phyloP scores from a whole-genome alignment of 2,797 vertebrate species.

The Morelia viridis region DNA sequence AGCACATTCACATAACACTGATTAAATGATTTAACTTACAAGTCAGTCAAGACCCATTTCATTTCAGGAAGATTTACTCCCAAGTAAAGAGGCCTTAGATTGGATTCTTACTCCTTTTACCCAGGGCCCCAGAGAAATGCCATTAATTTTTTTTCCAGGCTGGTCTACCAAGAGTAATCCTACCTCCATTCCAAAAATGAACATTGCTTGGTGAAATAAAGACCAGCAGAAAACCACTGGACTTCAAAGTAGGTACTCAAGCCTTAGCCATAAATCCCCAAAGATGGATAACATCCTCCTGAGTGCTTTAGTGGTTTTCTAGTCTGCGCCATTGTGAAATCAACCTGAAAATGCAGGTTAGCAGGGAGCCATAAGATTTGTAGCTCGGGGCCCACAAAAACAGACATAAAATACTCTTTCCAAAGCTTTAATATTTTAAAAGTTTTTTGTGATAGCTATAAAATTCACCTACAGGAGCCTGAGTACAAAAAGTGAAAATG shows the following conservation, averaged over 20 bases:
- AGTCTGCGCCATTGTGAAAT: slow-evolving; percentile 51
- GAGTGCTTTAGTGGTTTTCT: slow-evolving; percentile 51
- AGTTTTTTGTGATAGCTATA: slow-evolving; percentile 58
- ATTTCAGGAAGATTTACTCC: background rate
- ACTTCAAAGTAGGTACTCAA: slow-evolving; percentile 52
- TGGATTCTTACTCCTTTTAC: slow-evolving; percentile 41
- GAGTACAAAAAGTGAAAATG: slow-evolving; percentile 60
- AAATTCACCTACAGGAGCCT: slow-evolving; percentile 55
- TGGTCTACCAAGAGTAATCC: slow-evolving; percentile 21
- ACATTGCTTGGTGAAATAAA: slow-evolving; percentile 50
- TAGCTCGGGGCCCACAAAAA: slow-evolving; percentile 45
- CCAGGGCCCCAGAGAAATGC: slow-evolving; percentile 27
- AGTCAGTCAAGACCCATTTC: background rate
- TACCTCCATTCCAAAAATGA: slow-evolving; percentile 12
- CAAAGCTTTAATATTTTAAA: slow-evolving; percentile 52
- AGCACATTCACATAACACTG: background rate
- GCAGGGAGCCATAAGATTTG: slow-evolving; percentile 54
- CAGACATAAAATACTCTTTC: slow-evolving; percentile 52
- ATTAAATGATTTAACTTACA: background rate
- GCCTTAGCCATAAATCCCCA: slow-evolving; percentile 54
- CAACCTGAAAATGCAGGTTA: slow-evolving; percentile 56
- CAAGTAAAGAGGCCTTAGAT: background rate
- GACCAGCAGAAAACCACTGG: slow-evolving; percentile 15
- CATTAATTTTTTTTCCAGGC: slow-evolving; percentile 1
- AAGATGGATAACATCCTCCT: slow-evolving; percentile 48